Conservation (phyloP, 1,140 invertebrate species). For the Psix sp. region DNA sequence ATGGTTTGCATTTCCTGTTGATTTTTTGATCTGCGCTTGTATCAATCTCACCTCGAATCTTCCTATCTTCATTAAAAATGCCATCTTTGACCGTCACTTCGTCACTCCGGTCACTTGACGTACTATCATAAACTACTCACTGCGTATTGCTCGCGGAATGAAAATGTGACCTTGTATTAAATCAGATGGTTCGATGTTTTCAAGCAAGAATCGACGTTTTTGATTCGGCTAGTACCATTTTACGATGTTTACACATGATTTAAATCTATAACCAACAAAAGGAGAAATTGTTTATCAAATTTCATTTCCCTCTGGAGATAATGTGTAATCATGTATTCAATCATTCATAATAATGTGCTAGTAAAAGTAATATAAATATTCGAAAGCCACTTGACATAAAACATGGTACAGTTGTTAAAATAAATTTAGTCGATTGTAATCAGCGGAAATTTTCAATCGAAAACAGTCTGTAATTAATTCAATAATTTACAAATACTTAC, state of each 20-base stretch:
- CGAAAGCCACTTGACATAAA: too few species aligned
- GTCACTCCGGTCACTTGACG: constrained; percentile 17
- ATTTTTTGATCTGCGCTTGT: constrained; percentile 2
- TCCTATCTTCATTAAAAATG: constrained; percentile 61
- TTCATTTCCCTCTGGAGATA: neutral
- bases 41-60: constrained; percentile 61
- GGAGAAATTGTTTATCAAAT: neutral
- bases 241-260: constrained; percentile 3
- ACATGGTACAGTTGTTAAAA: too few species aligned
- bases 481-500: too few species aligned
- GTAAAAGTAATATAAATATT: too few species aligned
- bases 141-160: constrained; percentile 9
- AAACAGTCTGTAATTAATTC: too few species aligned
- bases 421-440: too few species aligned
- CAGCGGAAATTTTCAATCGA: too few species aligned
- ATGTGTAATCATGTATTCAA: too few species aligned
- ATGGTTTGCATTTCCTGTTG: constrained; percentile 47
- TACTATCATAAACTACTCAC: constrained; percentile 50
- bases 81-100: constrained; percentile 57
- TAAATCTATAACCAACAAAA: neutral
- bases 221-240: constrained; percentile 2
- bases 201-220: constrained; percentile 27
- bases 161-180: constrained; percentile 56
- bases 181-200: constrained; percentile 37
- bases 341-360: too few species aligned